Evolutionary conservation across 2,797 vertebrate species (phyloP).

Genomic region (Enteromius unitaeniatus): DNA sequence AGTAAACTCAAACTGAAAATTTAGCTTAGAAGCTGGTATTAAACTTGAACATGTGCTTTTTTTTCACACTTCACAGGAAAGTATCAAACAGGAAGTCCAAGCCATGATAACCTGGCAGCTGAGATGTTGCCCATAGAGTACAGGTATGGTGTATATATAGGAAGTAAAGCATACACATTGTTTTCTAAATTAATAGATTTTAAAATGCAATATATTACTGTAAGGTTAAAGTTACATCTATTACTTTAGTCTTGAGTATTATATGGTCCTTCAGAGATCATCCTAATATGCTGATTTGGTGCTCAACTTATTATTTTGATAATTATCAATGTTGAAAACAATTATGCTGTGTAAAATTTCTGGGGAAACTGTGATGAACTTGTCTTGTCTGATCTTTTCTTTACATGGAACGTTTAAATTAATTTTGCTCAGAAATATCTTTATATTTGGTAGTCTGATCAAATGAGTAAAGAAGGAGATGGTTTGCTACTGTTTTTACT

Average conservation of each 20-base stretch:
- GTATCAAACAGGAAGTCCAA: conserved; percentile 79
- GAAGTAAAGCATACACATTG: background rate
- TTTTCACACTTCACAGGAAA: conserved; percentile 66
- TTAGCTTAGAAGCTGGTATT: background rate
- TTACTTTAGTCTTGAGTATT: background rate
- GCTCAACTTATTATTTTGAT: background rate
- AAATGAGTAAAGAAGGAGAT: background rate
- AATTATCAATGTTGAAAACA: background rate
- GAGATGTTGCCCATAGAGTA: conserved; percentile 94
- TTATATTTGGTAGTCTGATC: background rate
- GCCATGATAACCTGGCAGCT: conserved; percentile 91
- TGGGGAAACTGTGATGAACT: background rate
- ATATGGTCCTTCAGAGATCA: background rate
- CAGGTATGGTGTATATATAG: conserved; percentile 76
- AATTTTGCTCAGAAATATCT: background rate
- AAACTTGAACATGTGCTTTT: background rate
- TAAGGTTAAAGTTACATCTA: background rate
- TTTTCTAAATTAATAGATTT: background rate
- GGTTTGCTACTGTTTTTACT: background rate
- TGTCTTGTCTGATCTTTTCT: background rate
- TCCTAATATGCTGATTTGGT: background rate
- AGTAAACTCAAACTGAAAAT: background rate
- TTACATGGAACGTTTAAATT: background rate
- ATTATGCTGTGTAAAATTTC: background rate
- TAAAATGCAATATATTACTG: background rate